Evolutionary conservation across 1,140 invertebrate species (phyloP).

Genomic region (Habropoda laboriosa): DNA sequence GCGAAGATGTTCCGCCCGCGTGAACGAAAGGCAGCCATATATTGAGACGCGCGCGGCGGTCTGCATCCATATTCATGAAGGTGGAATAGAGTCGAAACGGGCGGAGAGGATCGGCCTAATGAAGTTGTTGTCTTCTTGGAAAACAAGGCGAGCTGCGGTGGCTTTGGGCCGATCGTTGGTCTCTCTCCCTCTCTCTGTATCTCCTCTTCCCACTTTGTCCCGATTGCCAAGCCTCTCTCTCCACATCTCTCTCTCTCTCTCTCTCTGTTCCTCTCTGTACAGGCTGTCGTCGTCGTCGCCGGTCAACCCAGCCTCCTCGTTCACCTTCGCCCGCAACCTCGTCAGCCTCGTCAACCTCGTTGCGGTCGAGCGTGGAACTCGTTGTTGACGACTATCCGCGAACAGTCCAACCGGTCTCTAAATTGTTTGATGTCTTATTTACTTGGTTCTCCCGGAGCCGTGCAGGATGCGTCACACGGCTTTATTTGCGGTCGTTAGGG

Average conservation of each 20-base stretch:
- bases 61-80: constrained; percentile 78
- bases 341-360: constrained; percentile 63
- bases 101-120: constrained; percentile 78
- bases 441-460: constrained; percentile 40
- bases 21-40: constrained; percentile 53
- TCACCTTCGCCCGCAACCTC: constrained; percentile 66
- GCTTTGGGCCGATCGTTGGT: constrained; percentile 64
- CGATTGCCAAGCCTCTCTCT: background rate
- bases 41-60: constrained; percentile 61
- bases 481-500: constrained; percentile 73
- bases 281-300: background rate
- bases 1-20: constrained; percentile 48
- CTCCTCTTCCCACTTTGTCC: constrained; percentile 52
- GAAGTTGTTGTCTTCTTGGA: constrained; percentile 80
- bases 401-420: constrained; percentile 59
- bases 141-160: constrained; percentile 73
- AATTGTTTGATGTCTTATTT: constrained; percentile 81
- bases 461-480: constrained; percentile 67
- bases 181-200: constrained; percentile 36
- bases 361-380: constrained; percentile 58
- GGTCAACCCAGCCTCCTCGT: constrained; percentile 21
- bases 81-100: constrained; percentile 71
- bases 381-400: constrained; percentile 62
- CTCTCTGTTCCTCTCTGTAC: too few species aligned
- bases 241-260: constrained; percentile 9